Evolutionary conservation across 2,888 invertebrate genomes (phyloP), one percentile per base, ranked within the genome.

Genomic region (Chloroclysta siterata): DNA sequence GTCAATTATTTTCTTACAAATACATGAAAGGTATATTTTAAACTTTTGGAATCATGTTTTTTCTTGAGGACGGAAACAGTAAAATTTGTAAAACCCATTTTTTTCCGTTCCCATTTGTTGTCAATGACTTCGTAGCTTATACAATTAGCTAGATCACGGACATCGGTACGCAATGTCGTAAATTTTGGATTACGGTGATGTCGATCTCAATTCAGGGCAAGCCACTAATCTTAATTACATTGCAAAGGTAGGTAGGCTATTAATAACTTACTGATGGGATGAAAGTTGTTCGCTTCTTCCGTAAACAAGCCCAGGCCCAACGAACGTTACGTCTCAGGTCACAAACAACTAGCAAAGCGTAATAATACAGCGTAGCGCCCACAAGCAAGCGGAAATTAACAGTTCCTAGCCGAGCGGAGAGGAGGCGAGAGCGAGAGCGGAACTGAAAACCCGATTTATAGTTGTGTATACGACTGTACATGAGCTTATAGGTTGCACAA

Each of bases 311-410:
- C 61, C 29, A 41, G 66, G 39, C 73, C 68, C 76, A 77, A 78
- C 73, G 72, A 79, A 81, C 80, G 87, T 86, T 85, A 84, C 81
- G 84, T 88, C 90, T 87, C 85, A 84, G 83, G 86, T 89, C 87
- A 79, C 87, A 86, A 88, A 87, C 87, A 85, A 79, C 80, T 85
- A 76, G 82, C 76, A 88, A 89, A 88, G 87, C 87, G 87, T 87
- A 90, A 90, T 91, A 91, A 90, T 88, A 85, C 86, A 74, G 81
- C 77, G 80, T 85, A 77, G 79, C 77, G 83, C 86, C 84, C 82
- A 79, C 89, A 88, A 84, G 84, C 85, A 76, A 79, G 87, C 91
- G 91, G 91, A 92, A 92, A 92, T 91, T 90, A 92, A 90, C 88
- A 88, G 87, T 87, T 84, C 80, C 84, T 81, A 84, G 85, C 79